phyloP scores from a whole-genome alignment of 2,888 invertebrate genomes.

The Chironomus tentans region DNA sequence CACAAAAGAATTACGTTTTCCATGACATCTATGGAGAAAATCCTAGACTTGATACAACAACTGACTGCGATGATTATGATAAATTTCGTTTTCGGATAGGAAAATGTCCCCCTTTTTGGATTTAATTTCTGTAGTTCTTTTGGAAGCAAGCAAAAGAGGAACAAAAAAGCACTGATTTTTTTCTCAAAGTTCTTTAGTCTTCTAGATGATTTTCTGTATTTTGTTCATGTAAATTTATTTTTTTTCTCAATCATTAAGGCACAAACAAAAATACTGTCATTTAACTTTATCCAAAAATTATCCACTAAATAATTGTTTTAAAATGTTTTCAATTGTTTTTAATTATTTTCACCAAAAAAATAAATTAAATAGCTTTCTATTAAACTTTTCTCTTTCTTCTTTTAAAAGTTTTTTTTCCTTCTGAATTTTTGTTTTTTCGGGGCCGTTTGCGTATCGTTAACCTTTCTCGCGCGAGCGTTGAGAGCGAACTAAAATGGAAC shows the following conservation, averaged over 20 bases:
- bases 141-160: no score
- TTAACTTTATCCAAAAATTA: no score
- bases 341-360: background rate
- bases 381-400: background rate
- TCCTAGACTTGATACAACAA: conserved; percentile 6
- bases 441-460: conserved; percentile 5
- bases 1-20: background rate
- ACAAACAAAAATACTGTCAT: conserved; percentile 8
- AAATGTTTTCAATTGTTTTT: background rate
- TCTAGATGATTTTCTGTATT: background rate
- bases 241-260: conserved; percentile 11
- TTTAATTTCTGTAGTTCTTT: background rate
- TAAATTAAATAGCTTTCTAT: background rate
- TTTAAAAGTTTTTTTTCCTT: background rate
- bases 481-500: conserved; percentile 21
- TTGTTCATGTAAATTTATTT: background rate
- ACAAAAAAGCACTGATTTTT: no score
- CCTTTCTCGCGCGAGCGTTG: conserved; percentile 22
- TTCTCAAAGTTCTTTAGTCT: background rate
- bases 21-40: conserved; percentile 22
- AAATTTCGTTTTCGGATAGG: no score
- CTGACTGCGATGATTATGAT: no score
- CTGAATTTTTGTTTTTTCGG: background rate
- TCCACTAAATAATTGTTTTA: no score
- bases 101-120: background rate